Evolutionary conservation across 2,888 invertebrate genomes (phyloP), one percentile per base, ranked within the genome.

Genomic region (Drosophila differens): DNA sequence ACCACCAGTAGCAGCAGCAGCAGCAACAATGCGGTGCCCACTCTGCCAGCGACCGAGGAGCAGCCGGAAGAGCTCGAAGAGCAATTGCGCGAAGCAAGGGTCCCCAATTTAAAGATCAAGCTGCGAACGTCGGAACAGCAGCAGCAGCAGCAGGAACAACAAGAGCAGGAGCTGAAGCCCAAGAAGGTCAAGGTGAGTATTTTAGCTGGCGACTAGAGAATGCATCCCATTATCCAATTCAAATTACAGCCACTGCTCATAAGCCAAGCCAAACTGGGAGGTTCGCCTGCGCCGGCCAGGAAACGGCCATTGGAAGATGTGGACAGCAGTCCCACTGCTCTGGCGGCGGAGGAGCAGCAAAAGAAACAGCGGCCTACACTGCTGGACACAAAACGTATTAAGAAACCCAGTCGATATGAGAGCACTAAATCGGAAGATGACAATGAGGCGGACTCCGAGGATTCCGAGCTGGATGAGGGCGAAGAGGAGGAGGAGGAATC

Each of bases 1-100:
- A 96, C 95, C 78, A 79, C 79, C 12, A 79, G 80, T 51, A 95
- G 95, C 81, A 96, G 95, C 86, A 95, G 95, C 51, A 93, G 92
- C 74, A 93, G 93, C 72, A 90, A 90, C 62, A 82, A 83, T 28
- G 90, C 72, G 9, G 91, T 89, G 57, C 85, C 78, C 1, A 58
- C 10, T 58, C 88, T 86, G 4, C 91, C 89, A 1, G 87, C 91
- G 0, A 87, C 89, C 39, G 91, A 93, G 76, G 93, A 94, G 51
- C 94, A 94, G 72, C 94, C 94, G 63, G 94, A 94, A 76, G 94
- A 94, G 72, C 93, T 94, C 16, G 94, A 94, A 60, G 94, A 94
- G 53, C 94, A 94, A 58, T 94, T 94, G 74, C 94, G 94, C 75
- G 95, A 94, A 93, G 81, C 61, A 1, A 78, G 72, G 32, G 89